These are phyloP conservation scores for Meleagris gallopavo DNA, from an alignment of 2,113 vertebrate genomes.

Conservation along the genomic window DNA sequence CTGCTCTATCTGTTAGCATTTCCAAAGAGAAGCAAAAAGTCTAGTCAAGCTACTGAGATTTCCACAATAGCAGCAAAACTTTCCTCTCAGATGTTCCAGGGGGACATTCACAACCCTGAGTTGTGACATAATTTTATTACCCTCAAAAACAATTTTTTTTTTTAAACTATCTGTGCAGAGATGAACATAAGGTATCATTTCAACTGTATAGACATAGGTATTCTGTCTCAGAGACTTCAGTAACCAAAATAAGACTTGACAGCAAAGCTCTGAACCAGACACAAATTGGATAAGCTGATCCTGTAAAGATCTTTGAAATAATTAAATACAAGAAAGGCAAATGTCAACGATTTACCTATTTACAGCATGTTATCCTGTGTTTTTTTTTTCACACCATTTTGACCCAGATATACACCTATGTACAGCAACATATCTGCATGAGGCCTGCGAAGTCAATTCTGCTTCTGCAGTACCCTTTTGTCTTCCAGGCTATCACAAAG, in stretches of 20 bases:
- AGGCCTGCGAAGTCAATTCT: neutral
- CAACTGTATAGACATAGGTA: neutral
- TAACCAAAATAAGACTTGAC: neutral
- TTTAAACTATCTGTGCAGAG: neutral
- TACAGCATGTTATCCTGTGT: neutral
- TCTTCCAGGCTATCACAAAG: neutral
- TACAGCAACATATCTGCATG: neutral
- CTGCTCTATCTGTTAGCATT: conserved; percentile 6
- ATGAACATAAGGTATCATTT: neutral
- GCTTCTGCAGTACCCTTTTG: neutral
- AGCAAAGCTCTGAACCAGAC: neutral
- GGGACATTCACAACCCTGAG: neutral
- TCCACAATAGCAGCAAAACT: neutral
- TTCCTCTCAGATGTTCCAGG: neutral
- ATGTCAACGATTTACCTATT: neutral
- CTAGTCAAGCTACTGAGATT: conserved; percentile 23
- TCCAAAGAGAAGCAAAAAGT: conserved; percentile 16
- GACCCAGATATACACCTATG: neutral
- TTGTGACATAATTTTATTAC: neutral
- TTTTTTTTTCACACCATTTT: neutral
- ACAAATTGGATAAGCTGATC: neutral
- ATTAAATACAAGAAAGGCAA: neutral
- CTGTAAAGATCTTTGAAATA: neutral
- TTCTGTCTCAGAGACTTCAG: neutral
- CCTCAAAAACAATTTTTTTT: neutral